Base-by-base conservation (phyloP, 2,797 vertebrate genomes). In the Triplophysa bombifrons region DNA sequence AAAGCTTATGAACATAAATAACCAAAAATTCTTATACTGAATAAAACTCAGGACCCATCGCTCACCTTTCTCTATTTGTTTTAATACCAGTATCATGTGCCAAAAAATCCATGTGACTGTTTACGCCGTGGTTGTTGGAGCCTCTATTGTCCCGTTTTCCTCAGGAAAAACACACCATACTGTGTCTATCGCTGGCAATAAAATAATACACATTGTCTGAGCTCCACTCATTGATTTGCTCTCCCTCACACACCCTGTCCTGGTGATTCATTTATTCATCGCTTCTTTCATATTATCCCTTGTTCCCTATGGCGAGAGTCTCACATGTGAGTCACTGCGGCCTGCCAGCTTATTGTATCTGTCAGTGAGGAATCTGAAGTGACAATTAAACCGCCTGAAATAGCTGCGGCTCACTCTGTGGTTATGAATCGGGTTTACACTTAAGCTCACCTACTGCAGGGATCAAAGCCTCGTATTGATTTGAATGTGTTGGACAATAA, bases 311-410 rank as follows among this genome's bases (percentile, higher is more conserved):
- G 38, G 74, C 30, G 20, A 77, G 53, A 50, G 55, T 73, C 53
- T 82, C 69, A 27, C 67, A 73, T 71, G 56, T 82, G 70, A 82
- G 74, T 78, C 74, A 71, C 50, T 41, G 48, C 10, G 50, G 76
- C 46, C 75, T 77, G 63, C 74, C 69, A 68, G 74, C 74, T 82
- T 72, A 80, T 80, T 80, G 77, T 80, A 73, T 80, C 68, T 73
- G 69, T 82, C 74, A 76, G 20, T 41, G 80, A 82, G 74, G 66
- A 70, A 66, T 74, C 76, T 74, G 51, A 69, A 67, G 76, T 82
- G 71, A 82, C 71, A 78, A 78, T 82, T 81, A 74, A 70, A 27
- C 22, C 58, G 69, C 34, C 81, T 69, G 65, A 79, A 74, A 79
- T 79, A 70, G 55, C 63, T 61, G 46, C 63, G 58, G 67, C 46